These are phyloP conservation scores for Sturnus vulgaris DNA, from an alignment of 2,113 vertebrate genomes.

Conservation along the genomic window DNA sequence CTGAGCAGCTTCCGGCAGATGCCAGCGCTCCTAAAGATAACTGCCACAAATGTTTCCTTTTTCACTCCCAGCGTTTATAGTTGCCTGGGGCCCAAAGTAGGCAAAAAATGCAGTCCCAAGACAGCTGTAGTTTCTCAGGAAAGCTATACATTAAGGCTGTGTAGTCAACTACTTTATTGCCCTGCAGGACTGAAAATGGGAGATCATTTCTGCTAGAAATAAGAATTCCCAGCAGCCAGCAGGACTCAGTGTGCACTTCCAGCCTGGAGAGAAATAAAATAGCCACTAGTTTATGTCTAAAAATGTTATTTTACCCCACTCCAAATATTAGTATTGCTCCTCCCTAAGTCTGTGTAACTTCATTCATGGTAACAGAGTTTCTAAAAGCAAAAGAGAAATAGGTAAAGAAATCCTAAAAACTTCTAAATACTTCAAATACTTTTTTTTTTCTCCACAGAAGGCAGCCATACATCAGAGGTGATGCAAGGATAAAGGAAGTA, in stretches of 20 bases:
- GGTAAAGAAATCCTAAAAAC: background rate
- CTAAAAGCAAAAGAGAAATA: background rate
- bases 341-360: background rate
- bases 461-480: background rate
- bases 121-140: conserved; percentile 41
- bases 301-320: background rate
- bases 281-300: background rate
- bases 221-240: background rate
- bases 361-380: background rate
- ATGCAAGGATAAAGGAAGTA: background rate
- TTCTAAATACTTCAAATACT: background rate
- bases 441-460: background rate
- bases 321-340: background rate
- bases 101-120: conserved; percentile 28
- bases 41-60: conserved; percentile 24
- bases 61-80: background rate
- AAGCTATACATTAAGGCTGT: conserved; percentile 3
- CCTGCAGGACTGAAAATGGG: background rate
- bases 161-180: conserved; percentile 18
- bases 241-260: background rate
- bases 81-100: background rate
- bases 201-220: background rate
- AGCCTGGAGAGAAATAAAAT: background rate
- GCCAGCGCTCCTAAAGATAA: background rate
- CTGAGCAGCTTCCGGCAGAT: background rate